Percentiles rank a stretch among this genome's conserved stretches.
Evolutionary conservation across 2,888 invertebrate genomes (phyloP).

Genomic region (Pseudococcus viburni): DNA sequence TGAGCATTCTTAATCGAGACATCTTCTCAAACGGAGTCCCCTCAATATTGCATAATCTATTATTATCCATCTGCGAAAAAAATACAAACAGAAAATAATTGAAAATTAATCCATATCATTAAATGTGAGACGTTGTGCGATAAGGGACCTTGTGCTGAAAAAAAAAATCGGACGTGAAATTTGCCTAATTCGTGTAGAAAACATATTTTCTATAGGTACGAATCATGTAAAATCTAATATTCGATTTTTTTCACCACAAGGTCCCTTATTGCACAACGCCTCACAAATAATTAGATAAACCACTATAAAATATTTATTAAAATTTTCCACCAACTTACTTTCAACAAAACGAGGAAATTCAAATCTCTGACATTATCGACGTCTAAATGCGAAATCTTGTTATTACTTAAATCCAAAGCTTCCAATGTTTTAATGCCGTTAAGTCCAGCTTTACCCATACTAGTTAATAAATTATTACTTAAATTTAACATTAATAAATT

Average conservation of each 20-base stretch:
- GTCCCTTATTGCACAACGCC: no score
- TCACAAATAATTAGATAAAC: no score
- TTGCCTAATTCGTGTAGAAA: no score
- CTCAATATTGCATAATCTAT: constrained; percentile 84
- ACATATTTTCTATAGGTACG: no score
- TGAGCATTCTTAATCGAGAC: constrained; percentile 86
- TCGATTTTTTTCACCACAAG: no score
- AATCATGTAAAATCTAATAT: no score
- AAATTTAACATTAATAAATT: constrained; percentile 86
- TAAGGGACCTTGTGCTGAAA: no score
- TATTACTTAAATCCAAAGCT: constrained; percentile 87
- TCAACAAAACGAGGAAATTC: constrained; percentile 89
- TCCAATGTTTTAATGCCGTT: constrained; percentile 83
- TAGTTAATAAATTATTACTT: constrained; percentile 84
- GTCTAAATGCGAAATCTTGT: constrained; percentile 79
- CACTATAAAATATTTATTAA: neutral
- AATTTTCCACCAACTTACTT: constrained; percentile 71
- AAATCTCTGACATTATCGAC: constrained; percentile 80
- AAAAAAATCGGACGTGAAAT: no score
- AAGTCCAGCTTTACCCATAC: constrained; percentile 83
- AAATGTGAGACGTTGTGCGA: no score
- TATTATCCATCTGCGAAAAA: constrained; percentile 79
- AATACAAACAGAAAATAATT: constrained; percentile 21
- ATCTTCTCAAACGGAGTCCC: constrained; percentile 87
- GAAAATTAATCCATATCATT: neutral